Evolutionary conservation across 2,113 vertebrate species (phyloP), one percentile per base, ranked within the genome.

Genomic region (Blennius ocellaris): DNA sequence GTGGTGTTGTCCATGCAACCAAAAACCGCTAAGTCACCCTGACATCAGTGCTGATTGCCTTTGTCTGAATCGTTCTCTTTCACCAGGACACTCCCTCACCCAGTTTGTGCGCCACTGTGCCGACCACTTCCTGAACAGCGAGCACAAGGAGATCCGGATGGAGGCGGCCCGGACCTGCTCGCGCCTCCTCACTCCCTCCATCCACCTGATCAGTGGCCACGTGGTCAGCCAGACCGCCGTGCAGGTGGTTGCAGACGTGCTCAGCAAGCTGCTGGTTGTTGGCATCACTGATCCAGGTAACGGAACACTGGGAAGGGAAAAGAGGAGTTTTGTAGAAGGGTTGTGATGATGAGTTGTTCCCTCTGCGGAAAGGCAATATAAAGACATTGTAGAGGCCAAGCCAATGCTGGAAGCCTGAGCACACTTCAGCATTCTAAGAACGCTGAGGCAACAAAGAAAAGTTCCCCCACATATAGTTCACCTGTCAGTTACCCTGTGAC

Each of bases 81-180:
- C 44, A 21, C 76, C 83, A 99, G 98, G 98, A 36, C 98, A 99
- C 86, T 99, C 98, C 1, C 94, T 99, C 83, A 99, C 98, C 6
- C 98, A 99, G 93, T 99, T 99, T 76, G 98, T 99, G n/a, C 96
- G 98, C 8, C 98, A 99, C 81, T 99, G 98, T 0, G 98, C 98
- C 0, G 98, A 99, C 77, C 97, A 99, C 86, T 99, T 99, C 78
- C 92, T 99, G 59, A 99, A 98, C 93, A 99, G 98, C 0, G 98
- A 99, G 10, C 97, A 99, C 92, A 99, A 99, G 92, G 97, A 99
- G 89, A 95, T 99, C 76, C 95, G 98, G 5, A 99, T 99, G 96
- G 98, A 99, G 56, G 97, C 97, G 0, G 96, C 98, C 0, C 96
- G 97, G 17, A 99, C 97, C 8, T 99, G 98, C 87, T 99, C 97